phyloP scores from a whole-genome alignment of 2,888 invertebrate species.

The Eutolmus rufibarbis region DNA sequence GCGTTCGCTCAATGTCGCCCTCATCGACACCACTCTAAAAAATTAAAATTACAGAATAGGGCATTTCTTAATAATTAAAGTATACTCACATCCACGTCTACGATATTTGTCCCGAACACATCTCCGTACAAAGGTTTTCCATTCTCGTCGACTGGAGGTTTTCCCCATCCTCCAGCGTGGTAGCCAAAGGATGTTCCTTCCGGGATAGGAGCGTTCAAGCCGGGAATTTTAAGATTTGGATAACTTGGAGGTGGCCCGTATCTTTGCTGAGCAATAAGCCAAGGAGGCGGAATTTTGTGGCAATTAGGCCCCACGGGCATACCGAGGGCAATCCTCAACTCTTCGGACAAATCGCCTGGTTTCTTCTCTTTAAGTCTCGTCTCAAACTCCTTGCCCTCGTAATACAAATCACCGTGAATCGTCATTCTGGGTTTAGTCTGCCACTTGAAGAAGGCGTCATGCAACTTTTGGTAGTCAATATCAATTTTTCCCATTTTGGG shows the following conservation, averaged over 20 bases:
- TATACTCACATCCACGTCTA: constrained; percentile 73
- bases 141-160: constrained; percentile 98
- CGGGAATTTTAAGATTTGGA: constrained; percentile 97
- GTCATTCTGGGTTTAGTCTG: constrained; percentile 99
- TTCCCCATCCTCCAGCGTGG: constrained; percentile 99
- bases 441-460: constrained; percentile 99
- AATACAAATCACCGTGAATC: constrained; percentile 97
- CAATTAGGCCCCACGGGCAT: constrained; percentile 98
- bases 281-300: constrained; percentile 90
- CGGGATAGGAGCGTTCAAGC: constrained; percentile 97
- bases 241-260: constrained; percentile 99
- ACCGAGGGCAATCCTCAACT: constrained; percentile 93
- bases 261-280: constrained; percentile 74
- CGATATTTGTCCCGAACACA: constrained; percentile 89
- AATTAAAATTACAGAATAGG: constrained; percentile 34
- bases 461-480: constrained; percentile 99
- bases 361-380: constrained; percentile 97
- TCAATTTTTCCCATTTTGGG: constrained; percentile 99
- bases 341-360: constrained; percentile 96
- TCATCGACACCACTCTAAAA: constrained; percentile 73
- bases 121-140: constrained; percentile 98
- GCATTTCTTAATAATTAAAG: not conserved
- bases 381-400: constrained; percentile 99
- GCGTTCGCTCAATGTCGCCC: constrained; percentile 88
- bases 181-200: constrained; percentile 98